A percentile compares a stretch with the other conserved stretches of the same genome.
These are phyloP conservation scores for Osmerus eperlanus DNA, from an alignment of 2,113 vertebrate genomes.

Conservation along the genomic window DNA sequence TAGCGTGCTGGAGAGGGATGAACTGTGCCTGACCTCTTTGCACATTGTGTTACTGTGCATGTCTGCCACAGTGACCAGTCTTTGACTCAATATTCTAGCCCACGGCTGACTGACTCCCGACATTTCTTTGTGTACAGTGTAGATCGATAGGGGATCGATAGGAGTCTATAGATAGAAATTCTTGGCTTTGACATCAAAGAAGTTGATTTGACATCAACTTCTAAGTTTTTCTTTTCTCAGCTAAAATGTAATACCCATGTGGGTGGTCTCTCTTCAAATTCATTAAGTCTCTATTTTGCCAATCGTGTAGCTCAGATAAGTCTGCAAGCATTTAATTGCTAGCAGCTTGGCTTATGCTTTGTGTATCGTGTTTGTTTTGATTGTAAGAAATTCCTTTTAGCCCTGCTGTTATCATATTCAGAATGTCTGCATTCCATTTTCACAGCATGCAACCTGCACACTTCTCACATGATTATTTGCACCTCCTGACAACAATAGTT, in stretches of 20 bases:
- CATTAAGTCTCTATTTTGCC: conserved; percentile 6
- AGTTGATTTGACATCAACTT: too few species aligned
- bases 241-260: conserved; percentile 9
- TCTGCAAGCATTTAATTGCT: conserved; percentile 9
- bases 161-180: too few species aligned
- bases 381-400: neutral
- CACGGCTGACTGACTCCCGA: too few species aligned
- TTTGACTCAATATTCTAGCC: too few species aligned
- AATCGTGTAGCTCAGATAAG: conserved; percentile 13
- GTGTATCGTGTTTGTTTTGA: conserved; percentile 23
- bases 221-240: neutral
- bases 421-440: neutral
- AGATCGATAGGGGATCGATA: too few species aligned
- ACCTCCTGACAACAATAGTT: neutral
- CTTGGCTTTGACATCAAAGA: too few species aligned
- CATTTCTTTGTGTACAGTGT: too few species aligned
- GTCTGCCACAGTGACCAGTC: too few species aligned
- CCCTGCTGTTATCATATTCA: conserved; percentile 1
- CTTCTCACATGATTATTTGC: conserved; percentile 24
- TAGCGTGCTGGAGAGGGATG: too few species aligned
- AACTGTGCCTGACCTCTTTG: too few species aligned
- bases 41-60: too few species aligned
- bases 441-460: conserved; percentile 7
- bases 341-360: neutral
- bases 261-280: conserved; percentile 34